These are phyloP conservation scores for Monoplex corrugatus DNA, from an alignment of 2,888 invertebrate genomes.

Conservation along the genomic window DNA sequence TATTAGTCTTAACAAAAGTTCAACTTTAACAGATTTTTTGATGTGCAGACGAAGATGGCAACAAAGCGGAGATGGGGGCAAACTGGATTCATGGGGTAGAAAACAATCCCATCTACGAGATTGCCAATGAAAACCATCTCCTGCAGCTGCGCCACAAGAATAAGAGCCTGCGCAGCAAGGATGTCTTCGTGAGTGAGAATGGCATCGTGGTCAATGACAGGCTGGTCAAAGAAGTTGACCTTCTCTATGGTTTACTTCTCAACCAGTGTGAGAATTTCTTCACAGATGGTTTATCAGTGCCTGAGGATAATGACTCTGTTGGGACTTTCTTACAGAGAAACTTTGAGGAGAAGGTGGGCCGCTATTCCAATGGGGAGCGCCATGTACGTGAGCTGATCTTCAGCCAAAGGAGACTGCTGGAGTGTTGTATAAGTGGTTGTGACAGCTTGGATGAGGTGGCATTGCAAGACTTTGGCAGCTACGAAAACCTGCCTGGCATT, in stretches of 20 bases:
- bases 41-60: constrained; percentile 75
- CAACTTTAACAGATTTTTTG: not conserved
- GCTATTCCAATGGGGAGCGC: constrained; percentile 87
- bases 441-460: constrained; percentile 95
- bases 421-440: constrained; percentile 96
- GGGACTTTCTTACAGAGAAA: constrained; percentile 95
- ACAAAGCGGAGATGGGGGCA: constrained; percentile 82
- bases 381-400: constrained; percentile 91
- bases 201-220: constrained; percentile 89
- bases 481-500: constrained; percentile 94
- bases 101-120: constrained; percentile 82
- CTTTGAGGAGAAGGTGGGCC: constrained; percentile 90
- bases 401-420: constrained; percentile 93
- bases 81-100: constrained; percentile 83
- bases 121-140: constrained; percentile 85
- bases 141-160: constrained; percentile 89
- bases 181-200: constrained; percentile 93
- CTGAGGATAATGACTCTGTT: constrained; percentile 93
- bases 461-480: constrained; percentile 94
- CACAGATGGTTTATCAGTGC: constrained; percentile 92
- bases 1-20: too few species aligned
- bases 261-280: constrained; percentile 96
- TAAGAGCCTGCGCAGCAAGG: constrained; percentile 91
- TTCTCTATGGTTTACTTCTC: constrained; percentile 94
- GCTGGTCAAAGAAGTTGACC: constrained; percentile 90